A percentile compares a stretch with the other conserved stretches of the same genome.
Conservation (phyloP, 2,888 invertebrate species). For the Chrysina gloriosa region DNA sequence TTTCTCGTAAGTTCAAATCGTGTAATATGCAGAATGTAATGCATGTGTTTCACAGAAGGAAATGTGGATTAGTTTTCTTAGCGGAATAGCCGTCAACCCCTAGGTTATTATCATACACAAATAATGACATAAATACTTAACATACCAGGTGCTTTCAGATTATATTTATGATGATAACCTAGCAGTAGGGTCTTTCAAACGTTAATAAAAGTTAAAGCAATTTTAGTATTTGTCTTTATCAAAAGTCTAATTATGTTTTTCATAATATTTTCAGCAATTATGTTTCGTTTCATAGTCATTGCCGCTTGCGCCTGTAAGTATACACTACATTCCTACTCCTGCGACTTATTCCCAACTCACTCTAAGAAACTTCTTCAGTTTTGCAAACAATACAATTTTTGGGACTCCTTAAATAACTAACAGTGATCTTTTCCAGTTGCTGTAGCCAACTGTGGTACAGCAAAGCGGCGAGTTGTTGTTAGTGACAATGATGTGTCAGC, state of each 20-base stretch:
- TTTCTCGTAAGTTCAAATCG: conserved; percentile 12
- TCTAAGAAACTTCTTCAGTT: no score
- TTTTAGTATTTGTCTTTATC: background rate
- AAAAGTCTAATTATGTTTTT: background rate
- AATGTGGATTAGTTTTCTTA: background rate
- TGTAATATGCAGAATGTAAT: background rate
- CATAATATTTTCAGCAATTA: conserved; percentile 32
- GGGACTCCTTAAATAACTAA: background rate
- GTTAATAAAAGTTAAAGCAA: background rate
- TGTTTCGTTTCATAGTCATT: conserved; percentile 68
- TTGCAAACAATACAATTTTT: no score
- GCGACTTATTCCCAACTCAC: background rate
- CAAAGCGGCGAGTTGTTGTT: conserved; percentile 38
- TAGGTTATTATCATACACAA: background rate
- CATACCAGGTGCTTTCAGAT: no score
- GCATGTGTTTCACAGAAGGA: background rate
- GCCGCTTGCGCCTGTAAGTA: conserved; percentile 66
- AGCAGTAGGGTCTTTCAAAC: no score
- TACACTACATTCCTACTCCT: background rate
- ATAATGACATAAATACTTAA: no score
- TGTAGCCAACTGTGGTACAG: conserved; percentile 58
- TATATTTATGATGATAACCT: no score
- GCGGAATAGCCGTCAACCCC: background rate
- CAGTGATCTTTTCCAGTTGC: conserved; percentile 61
- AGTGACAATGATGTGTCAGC: conserved; percentile 36